A percentile compares a stretch with the other conserved stretches of the same genome.
These are phyloP conservation scores for Phrynocephalus forsythii DNA, from an alignment of 2,797 vertebrate species.

Conservation along the genomic window DNA sequence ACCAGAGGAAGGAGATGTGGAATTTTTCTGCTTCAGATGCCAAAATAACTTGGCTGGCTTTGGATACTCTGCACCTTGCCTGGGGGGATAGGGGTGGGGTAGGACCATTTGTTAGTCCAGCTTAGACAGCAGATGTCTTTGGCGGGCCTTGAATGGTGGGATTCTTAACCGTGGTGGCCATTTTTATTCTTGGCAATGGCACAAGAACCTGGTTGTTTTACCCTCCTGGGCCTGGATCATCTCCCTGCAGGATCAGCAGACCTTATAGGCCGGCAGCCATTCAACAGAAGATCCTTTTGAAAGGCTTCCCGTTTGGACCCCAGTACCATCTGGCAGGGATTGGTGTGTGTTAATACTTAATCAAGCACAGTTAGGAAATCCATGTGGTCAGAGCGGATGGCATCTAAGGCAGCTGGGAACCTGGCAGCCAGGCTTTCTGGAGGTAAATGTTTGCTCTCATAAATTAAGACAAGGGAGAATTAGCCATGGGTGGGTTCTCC, in stretches of 20 bases:
- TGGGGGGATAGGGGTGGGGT: neutral
- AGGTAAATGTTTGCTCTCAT: neutral
- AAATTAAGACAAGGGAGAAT: neutral
- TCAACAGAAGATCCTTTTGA: neutral
- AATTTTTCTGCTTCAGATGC: neutral
- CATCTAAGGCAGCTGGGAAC: neutral
- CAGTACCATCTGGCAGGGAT: neutral
- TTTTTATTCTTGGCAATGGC: neutral
- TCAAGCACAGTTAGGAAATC: neutral
- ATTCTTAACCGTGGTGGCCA: no score
- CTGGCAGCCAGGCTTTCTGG: neutral
- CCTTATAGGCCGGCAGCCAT: neutral
- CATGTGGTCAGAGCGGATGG: neutral
- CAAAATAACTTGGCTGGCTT: neutral
- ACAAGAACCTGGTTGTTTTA: neutral
- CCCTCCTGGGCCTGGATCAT: neutral
- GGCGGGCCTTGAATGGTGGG: neutral
- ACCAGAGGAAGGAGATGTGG: no score
- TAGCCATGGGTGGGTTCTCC: neutral
- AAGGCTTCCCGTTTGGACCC: neutral
- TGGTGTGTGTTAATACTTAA: constrained; percentile 2
- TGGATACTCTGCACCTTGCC: neutral
- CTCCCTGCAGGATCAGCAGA: neutral
- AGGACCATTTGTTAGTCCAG: neutral
- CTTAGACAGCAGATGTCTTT: neutral